Evolutionary conservation across 2,113 vertebrate genomes (phyloP).

Genomic region (Mustelus asterias): DNA sequence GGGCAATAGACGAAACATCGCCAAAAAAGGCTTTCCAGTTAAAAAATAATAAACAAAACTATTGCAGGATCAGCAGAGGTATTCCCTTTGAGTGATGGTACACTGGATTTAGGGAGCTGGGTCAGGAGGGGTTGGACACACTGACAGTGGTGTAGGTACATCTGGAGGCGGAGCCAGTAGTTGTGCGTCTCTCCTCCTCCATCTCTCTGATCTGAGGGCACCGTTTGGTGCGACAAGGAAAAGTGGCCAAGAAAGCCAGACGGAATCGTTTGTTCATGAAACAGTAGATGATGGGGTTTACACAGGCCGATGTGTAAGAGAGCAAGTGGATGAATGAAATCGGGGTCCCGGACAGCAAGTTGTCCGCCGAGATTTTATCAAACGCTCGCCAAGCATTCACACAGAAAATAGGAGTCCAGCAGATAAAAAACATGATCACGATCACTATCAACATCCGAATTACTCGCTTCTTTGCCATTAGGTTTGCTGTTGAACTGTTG

Average conservation of each 20-base stretch:
- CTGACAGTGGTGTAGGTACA: conserved; percentile 63
- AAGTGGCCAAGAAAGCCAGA: conserved; percentile 74
- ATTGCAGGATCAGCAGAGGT: background rate
- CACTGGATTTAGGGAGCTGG: background rate
- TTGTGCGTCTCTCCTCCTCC: conserved; percentile 67
- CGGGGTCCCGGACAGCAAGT: conserved; percentile 78
- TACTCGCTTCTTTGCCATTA: conserved; percentile 92
- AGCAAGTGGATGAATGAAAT: conserved; percentile 96
- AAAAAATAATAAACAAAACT: background rate
- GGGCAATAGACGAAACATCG: background rate
- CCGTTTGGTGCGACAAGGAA: conserved; percentile 60
- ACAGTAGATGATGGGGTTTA: conserved; percentile 96
- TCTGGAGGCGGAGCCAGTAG: conserved; percentile 60
- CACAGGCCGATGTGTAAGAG: conserved; percentile 89
- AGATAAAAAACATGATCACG: conserved; percentile 88
- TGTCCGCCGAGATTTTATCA: conserved; percentile 67
- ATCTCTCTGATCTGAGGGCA: conserved; percentile 36
- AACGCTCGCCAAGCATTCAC: conserved; percentile 92
- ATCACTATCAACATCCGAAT: conserved; percentile 96
- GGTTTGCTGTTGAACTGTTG: conserved; percentile 72
- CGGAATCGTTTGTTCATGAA: conserved; percentile 98
- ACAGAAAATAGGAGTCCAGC: conserved; percentile 91
- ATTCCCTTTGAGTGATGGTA: background rate
- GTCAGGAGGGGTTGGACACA: conserved; percentile 55
- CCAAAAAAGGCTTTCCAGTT: too few relatives aligned